Evolutionary conservation across 2,797 vertebrate species (phyloP).

Genomic region (Malurus leucopterus): DNA sequence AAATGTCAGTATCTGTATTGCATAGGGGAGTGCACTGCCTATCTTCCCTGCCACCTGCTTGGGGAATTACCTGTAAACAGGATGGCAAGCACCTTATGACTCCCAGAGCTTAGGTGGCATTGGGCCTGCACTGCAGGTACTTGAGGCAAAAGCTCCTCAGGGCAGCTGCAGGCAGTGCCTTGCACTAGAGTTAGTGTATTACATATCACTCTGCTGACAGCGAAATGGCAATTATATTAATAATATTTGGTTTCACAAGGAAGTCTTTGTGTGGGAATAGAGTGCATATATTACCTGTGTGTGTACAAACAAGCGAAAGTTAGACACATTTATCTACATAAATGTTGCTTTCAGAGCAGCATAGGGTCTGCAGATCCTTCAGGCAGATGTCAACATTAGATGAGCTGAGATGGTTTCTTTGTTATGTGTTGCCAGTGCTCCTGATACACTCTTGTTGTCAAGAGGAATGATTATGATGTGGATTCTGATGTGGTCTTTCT

Average conservation of each 20-base stretch:
- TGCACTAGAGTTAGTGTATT: background rate
- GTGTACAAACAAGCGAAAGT: slow-evolving; percentile 24
- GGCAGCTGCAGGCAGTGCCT: background rate
- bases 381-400: background rate
- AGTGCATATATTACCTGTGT: background rate
- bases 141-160: background rate
- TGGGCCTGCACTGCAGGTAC: fast-evolving
- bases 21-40: background rate
- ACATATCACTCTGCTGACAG: fast-evolving
- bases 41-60: background rate
- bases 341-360: background rate
- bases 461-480: background rate
- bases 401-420: background rate
- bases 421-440: background rate
- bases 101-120: background rate
- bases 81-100: background rate
- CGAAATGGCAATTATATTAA: background rate
- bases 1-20: background rate
- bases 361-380: background rate
- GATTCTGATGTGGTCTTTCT: background rate
- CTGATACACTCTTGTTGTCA: background rate
- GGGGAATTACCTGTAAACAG: background rate
- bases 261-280: background rate
- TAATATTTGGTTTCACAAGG: background rate
- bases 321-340: background rate